These are phyloP conservation scores for Corythoichthys haematopterus DNA, from an alignment of 2,113 vertebrate genomes.

Conservation along the genomic window DNA sequence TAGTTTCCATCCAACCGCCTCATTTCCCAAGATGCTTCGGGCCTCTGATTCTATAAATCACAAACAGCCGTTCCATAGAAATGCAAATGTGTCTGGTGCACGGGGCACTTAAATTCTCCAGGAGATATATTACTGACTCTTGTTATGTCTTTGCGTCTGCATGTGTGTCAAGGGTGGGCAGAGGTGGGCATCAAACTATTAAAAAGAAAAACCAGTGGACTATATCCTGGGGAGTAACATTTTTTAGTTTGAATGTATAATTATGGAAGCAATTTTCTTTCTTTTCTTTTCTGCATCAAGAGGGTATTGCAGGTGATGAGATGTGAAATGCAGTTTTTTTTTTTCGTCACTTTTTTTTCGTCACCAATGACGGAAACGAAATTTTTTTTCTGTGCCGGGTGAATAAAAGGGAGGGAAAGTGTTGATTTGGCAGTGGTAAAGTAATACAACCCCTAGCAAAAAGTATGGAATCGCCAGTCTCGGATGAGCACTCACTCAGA, in stretches of 20 bases:
- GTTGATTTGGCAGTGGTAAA: too few species aligned
- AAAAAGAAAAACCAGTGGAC: too few species aligned
- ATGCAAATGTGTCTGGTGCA: constrained; percentile 65
- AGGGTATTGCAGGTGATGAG: not conserved
- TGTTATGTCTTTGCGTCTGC: not conserved
- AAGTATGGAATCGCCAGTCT: too few species aligned
- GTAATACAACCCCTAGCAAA: too few species aligned
- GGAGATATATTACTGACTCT: constrained; percentile 57
- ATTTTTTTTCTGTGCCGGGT: too few species aligned
- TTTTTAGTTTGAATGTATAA: constrained; percentile 52
- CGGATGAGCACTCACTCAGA: too few species aligned
- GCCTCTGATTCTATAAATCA: constrained; percentile 63
- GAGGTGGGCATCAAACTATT: too few species aligned
- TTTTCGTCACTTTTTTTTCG: too few species aligned
- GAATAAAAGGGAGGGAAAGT: too few species aligned
- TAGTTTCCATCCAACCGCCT: constrained; percentile 55
- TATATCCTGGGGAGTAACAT: not conserved
- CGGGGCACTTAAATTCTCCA: constrained; percentile 63
- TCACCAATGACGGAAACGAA: too few species aligned
- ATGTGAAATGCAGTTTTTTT: too few species aligned
- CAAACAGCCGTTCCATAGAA: constrained; percentile 58
- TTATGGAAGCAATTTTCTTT: constrained; percentile 27
- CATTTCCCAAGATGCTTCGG: constrained; percentile 63
- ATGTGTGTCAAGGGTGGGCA: not conserved
- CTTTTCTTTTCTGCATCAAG: too few species aligned